A percentile compares a stretch with the other conserved stretches of the same genome.
phyloP scores from a whole-genome alignment of 2,113 vertebrate species.

The Pseudopipra pipra region DNA sequence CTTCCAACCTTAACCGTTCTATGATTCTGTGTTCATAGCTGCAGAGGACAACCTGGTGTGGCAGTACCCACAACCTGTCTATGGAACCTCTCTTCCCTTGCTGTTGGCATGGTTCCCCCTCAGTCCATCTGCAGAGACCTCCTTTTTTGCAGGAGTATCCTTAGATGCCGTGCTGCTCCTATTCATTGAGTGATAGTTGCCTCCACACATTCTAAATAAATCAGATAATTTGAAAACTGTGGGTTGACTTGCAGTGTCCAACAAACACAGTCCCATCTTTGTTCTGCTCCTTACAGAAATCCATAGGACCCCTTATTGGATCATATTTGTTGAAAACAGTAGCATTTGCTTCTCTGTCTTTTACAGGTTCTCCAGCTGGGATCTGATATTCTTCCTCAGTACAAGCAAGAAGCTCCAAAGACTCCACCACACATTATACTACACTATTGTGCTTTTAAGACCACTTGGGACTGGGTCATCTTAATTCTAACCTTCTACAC shows the following conservation, averaged over 20 bases:
- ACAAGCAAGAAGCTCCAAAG: constrained; percentile 98
- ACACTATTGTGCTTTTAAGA: constrained; percentile 98
- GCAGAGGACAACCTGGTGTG: not conserved
- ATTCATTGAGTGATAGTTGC: not conserved
- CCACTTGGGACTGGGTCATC: constrained; percentile 99
- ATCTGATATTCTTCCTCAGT: constrained; percentile 96
- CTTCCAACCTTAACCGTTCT: not conserved
- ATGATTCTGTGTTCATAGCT: not conserved
- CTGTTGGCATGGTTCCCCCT: not conserved
- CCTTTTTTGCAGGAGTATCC: not conserved
- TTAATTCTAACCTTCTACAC: constrained; percentile 98
- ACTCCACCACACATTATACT: constrained; percentile 97
- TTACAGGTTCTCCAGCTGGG: constrained; percentile 92
- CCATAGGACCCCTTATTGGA: not conserved
- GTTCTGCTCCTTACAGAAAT: not conserved
- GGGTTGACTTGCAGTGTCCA: not conserved
- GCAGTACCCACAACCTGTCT: not conserved
- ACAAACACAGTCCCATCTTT: not conserved
- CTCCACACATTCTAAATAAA: not conserved
- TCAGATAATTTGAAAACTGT: not conserved
- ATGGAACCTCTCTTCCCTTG: not conserved
- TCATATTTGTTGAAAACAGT: not conserved
- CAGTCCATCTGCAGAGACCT: not conserved
- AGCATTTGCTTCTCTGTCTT: not conserved
- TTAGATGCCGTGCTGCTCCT: not conserved